Evolutionary conservation across 2,113 vertebrate genomes (phyloP).

Genomic region (Pogona vitticeps): DNA sequence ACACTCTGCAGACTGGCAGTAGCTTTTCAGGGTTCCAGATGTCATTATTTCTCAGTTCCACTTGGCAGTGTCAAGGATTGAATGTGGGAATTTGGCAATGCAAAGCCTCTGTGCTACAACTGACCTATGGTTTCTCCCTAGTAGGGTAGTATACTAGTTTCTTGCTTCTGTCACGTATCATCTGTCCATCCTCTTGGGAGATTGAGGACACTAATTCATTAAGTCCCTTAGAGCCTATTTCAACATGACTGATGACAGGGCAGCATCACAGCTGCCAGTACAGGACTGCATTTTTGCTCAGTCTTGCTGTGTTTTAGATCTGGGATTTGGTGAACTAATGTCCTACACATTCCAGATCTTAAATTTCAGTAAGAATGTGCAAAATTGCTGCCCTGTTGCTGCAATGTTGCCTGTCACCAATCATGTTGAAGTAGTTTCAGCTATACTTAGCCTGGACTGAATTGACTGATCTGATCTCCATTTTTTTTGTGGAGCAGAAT

Average conservation of each 20-base stretch:
- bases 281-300: too few relatives aligned
- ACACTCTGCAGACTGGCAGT: neutral
- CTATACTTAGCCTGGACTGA: neutral
- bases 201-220: neutral
- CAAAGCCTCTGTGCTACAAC: neutral
- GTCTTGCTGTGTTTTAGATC: too few relatives aligned
- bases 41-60: neutral
- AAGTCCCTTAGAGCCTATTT: too few relatives aligned
- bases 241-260: too few relatives aligned
- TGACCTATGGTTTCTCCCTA: neutral
- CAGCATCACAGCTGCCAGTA: too few relatives aligned
- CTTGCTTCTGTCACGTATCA: neutral
- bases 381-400: neutral
- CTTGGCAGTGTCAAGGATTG: neutral
- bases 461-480: neutral
- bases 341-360: neutral
- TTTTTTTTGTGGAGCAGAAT: neutral
- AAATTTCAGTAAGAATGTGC: neutral
- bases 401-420: neutral
- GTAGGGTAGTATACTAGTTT: neutral
- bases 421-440: neutral
- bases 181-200: neutral
- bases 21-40: neutral
- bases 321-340: too few relatives aligned
- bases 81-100: neutral